A percentile compares a stretch with the other conserved stretches of the same genome.
Conservation (phyloP, 2,113 vertebrate species). For the Macquaria ambigua region DNA sequence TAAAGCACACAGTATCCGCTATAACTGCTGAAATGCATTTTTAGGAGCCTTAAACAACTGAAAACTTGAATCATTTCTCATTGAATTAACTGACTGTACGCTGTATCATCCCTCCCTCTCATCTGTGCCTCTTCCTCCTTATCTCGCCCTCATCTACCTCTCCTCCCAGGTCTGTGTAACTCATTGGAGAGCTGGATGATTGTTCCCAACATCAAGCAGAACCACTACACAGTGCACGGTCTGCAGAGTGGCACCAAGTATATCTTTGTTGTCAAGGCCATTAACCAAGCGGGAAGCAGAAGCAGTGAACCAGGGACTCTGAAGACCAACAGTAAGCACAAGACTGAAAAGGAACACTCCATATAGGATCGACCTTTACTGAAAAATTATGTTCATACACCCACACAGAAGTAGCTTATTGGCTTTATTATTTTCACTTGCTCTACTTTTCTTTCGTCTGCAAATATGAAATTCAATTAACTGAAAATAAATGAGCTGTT, state of each 20-base stretch:
- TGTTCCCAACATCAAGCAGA: conserved; percentile 99
- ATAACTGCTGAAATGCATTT: background rate
- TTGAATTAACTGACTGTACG: background rate
- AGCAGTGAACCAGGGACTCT: conserved; percentile 96
- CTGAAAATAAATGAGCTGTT: conserved; percentile 12
- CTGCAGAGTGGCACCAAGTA: conserved; percentile 98
- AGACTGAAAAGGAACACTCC: background rate
- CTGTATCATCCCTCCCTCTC: background rate
- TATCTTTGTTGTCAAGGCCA: conserved; percentile 98
- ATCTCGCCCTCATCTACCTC: background rate
- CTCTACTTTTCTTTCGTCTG: background rate
- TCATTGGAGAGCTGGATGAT: conserved; percentile 99
- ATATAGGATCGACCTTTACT: conserved; percentile 7
- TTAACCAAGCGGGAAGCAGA: conserved; percentile 97
- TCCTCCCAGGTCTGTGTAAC: conserved; percentile 93
- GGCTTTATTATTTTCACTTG: background rate
- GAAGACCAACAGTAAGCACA: conserved; percentile 97
- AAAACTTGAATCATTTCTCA: background rate
- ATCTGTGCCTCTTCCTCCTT: background rate
- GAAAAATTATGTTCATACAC: background rate
- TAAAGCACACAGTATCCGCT: background rate
- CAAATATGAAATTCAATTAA: conserved; percentile 32
- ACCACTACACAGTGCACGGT: conserved; percentile 98
- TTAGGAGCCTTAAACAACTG: background rate
- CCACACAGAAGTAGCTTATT: background rate